These are phyloP conservation scores for Heliocidaris erythrogramma DNA, from an alignment of 35 echinoderm and acorn worm species.

Conservation along the genomic window DNA sequence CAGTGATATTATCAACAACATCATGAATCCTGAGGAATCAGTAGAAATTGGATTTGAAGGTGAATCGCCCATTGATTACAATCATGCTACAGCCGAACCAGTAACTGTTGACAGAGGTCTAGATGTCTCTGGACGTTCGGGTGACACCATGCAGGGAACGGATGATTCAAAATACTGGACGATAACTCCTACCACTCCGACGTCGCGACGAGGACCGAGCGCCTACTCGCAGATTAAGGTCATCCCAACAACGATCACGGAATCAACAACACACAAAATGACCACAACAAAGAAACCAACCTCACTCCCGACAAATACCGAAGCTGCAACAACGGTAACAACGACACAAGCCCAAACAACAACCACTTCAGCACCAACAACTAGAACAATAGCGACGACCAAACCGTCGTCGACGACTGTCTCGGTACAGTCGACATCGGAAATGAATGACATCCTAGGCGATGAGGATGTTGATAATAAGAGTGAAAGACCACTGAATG, in stretches of 20 bases:
- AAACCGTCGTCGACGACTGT: background rate
- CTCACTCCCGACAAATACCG: background rate
- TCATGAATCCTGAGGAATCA: background rate
- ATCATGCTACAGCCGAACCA: slow-evolving; percentile 6
- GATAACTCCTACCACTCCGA: background rate
- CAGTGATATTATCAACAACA: background rate
- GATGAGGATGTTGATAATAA: background rate
- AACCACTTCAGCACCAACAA: slow-evolving; percentile 26
- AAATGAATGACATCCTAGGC: slow-evolving; percentile 3
- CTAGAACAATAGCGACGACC: background rate
- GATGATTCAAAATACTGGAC: background rate
- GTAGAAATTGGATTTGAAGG: background rate
- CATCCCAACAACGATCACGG: background rate
- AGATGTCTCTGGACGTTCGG: background rate
- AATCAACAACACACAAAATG: background rate
- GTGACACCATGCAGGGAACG: background rate
- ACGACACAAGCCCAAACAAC: background rate
- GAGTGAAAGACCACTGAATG: background rate
- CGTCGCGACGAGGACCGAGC: background rate
- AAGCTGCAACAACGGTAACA: background rate
- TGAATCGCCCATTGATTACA: background rate
- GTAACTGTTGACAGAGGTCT: background rate
- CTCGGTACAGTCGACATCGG: background rate
- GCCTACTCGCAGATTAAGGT: background rate
- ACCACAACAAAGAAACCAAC: slow-evolving; percentile 23